These are phyloP conservation scores for Apeira syringaria DNA, from an alignment of 2,888 invertebrate genomes.

Conservation along the genomic window DNA sequence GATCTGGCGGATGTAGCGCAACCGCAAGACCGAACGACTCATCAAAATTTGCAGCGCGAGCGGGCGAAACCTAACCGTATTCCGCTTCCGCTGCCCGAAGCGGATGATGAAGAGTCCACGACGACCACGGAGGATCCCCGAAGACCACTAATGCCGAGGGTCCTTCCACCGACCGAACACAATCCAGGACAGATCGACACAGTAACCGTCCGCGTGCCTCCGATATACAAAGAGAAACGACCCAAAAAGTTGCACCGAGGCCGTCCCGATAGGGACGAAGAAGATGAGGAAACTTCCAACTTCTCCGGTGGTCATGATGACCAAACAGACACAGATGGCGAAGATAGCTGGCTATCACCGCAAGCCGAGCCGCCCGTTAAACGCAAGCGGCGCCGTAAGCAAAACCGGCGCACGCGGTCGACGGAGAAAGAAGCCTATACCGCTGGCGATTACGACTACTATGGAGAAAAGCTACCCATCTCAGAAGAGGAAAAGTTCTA, in stretches of 20 bases:
- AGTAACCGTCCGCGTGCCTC: slow-evolving; percentile 76
- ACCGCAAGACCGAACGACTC: slow-evolving; percentile 39
- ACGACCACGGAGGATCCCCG: slow-evolving; percentile 75
- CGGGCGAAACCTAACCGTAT: slow-evolving; percentile 46
- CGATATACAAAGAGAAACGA: slow-evolving; percentile 70
- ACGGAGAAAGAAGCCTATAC: slow-evolving; percentile 43
- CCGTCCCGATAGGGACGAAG: slow-evolving; percentile 52
- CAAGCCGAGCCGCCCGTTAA: slow-evolving; percentile 50
- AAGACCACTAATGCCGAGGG: slow-evolving; percentile 61
- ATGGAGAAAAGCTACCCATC: slow-evolving; percentile 57
- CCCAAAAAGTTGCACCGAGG: slow-evolving; percentile 71
- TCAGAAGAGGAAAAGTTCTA: slow-evolving; percentile 67
- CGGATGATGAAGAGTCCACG: slow-evolving; percentile 54
- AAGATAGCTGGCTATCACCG: slow-evolving; percentile 48
- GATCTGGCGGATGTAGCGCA: slow-evolving; percentile 47
- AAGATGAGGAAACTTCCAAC: slow-evolving; percentile 29
- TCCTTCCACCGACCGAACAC: slow-evolving; percentile 76
- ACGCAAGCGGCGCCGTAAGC: slow-evolving; percentile 59
- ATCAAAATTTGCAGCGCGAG: slow-evolving; percentile 52
- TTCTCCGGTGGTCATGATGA: slow-evolving; percentile 30
- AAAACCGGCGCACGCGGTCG: slow-evolving; percentile 54
- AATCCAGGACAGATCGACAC: slow-evolving; percentile 78
- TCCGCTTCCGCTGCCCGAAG: slow-evolving; percentile 45
- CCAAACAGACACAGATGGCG: slow-evolving; percentile 51
- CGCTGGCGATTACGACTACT: slow-evolving; percentile 67